Conservation (phyloP, 2,888 invertebrate genomes). For the Romanomermis culicivorax region DNA sequence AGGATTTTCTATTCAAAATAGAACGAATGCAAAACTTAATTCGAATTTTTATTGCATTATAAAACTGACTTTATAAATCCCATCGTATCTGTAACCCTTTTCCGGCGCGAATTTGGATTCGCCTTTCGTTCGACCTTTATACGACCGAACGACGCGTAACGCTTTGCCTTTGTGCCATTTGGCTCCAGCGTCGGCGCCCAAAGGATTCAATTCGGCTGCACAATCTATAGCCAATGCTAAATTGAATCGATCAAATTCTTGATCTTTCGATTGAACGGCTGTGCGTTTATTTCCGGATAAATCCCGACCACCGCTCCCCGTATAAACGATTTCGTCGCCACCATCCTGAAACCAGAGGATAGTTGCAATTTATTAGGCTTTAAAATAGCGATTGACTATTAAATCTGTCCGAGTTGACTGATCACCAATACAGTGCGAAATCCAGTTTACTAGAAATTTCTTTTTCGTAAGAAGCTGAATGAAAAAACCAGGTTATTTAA, state of each 20-base stretch:
- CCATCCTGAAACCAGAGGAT: conserved; percentile 38
- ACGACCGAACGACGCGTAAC: conserved; percentile 54
- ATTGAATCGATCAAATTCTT: conserved; percentile 52
- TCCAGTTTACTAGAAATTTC: too few relatives aligned
- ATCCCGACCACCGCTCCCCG: conserved; percentile 62
- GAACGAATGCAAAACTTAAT: too few relatives aligned
- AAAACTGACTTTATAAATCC: conserved; percentile 47
- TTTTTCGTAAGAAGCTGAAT: too few relatives aligned
- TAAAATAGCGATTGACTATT: conserved; percentile 4
- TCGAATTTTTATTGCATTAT: too few relatives aligned
- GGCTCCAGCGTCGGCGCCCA: conserved; percentile 45
- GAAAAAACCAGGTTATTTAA: too few relatives aligned
- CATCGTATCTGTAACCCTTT: conserved; percentile 52
- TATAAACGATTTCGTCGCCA: conserved; percentile 57
- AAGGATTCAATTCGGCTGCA: conserved; percentile 43
- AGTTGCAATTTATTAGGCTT: neutral
- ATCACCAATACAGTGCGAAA: too few relatives aligned
- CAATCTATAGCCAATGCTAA: conserved; percentile 58
- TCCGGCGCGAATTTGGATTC: conserved; percentile 56
- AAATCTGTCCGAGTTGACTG: too few relatives aligned
- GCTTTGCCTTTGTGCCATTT: conserved; percentile 53
- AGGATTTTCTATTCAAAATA: too few relatives aligned
- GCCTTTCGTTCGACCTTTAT: conserved; percentile 54
- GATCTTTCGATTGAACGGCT: conserved; percentile 55
- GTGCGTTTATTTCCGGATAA: conserved; percentile 60